Evolutionary conservation across 1,140 invertebrate genomes (phyloP).

Genomic region (Atopsyche davidsoni): DNA sequence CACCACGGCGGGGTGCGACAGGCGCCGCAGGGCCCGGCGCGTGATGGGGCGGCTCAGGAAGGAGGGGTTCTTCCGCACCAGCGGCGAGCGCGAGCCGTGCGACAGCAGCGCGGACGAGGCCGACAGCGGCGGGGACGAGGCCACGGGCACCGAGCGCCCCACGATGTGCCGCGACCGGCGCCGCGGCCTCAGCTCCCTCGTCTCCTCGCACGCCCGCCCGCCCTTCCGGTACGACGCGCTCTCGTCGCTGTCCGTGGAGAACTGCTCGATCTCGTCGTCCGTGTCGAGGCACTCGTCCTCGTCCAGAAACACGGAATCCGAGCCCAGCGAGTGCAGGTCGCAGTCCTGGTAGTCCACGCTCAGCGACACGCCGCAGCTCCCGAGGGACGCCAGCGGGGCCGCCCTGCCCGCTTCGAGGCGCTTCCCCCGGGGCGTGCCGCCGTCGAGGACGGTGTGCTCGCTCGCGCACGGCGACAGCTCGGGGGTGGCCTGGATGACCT

Average conservation of each 20-base stretch:
- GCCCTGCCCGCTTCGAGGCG: slow-evolving; percentile 19
- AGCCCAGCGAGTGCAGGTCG: slow-evolving; percentile 57
- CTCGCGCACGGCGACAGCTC: slow-evolving; percentile 74
- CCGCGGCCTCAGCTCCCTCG: slow-evolving; percentile 21
- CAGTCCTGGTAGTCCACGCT: slow-evolving; percentile 61
- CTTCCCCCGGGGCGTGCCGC: slow-evolving; percentile 23
- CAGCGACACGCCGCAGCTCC: slow-evolving; percentile 63
- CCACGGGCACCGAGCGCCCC: slow-evolving; percentile 26
- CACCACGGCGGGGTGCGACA: slow-evolving; percentile 27
- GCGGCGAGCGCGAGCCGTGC: slow-evolving; percentile 16
- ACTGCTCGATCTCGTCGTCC: slow-evolving; percentile 72
- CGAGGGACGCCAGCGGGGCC: slow-evolving; percentile 67
- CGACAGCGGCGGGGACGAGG: slow-evolving; percentile 22
- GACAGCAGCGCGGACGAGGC: slow-evolving; percentile 15
- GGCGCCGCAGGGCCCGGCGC: slow-evolving; percentile 21
- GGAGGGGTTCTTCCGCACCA: slow-evolving; percentile 26
- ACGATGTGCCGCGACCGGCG: slow-evolving; percentile 27
- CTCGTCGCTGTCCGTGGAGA: slow-evolving; percentile 71
- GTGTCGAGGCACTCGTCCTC: slow-evolving; percentile 60
- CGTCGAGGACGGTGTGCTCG: slow-evolving; percentile 50
- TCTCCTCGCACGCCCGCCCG: slow-evolving; percentile 20
- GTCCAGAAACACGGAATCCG: slow-evolving; percentile 68
- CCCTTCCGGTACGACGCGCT: slow-evolving; percentile 28
- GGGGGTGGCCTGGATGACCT: slow-evolving; percentile 71
- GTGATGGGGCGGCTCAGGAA: slow-evolving; percentile 25